Evolutionary conservation across 2,888 invertebrate species (phyloP).

Genomic region (Synanthedon vespiformis): DNA sequence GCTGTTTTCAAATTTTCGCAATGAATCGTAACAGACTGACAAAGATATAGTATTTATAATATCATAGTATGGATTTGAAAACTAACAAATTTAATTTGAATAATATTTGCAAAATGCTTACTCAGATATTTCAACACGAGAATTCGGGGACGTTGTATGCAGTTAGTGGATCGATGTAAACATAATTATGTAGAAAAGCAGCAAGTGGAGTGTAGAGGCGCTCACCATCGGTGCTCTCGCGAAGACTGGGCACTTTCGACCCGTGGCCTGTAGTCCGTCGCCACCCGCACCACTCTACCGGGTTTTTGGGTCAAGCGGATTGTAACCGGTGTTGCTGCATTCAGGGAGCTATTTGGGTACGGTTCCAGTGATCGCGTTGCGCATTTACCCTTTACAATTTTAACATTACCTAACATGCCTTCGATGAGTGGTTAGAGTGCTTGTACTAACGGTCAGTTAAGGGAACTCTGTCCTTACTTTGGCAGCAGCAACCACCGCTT

Average conservation of each 20-base stretch:
- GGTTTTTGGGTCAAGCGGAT: conserved; percentile 56
- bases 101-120: neutral
- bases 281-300: conserved; percentile 26
- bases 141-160: conserved; percentile 3
- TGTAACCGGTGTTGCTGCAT: neutral
- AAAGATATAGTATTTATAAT: no score
- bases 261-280: conserved; percentile 5
- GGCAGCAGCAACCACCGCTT: no score
- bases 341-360: neutral
- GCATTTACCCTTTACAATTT: no score
- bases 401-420: no score
- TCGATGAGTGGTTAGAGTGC: no score
- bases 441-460: no score
- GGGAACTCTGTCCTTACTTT: no score
- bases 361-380: neutral
- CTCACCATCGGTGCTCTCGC: conserved; percentile 54
- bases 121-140: neutral
- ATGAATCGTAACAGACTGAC: neutral
- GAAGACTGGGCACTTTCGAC: no score
- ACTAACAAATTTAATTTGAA: no score
- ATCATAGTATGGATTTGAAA: no score
- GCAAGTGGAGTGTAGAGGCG: conserved; percentile 16
- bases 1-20: neutral
- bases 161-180: conserved; percentile 1
- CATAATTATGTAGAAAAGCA: conserved; percentile 3